Evolutionary conservation across 2,113 vertebrate genomes (phyloP).

Genomic region (Burhinus oedicnemus): DNA sequence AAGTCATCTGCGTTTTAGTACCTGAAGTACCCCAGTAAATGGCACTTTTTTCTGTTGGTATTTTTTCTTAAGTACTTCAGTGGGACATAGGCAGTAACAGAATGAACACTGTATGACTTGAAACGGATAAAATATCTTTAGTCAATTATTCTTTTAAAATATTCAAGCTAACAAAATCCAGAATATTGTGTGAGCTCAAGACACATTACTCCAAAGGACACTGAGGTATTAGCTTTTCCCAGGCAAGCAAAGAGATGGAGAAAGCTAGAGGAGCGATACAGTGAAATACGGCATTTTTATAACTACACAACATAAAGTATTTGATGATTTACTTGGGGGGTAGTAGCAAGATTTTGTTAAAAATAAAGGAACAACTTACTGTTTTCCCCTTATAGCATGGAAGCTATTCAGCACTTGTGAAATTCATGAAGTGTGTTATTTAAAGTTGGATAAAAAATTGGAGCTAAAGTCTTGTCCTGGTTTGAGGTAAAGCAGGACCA

Average conservation of each 20-base stretch:
- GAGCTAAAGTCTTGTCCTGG: fast-evolving
- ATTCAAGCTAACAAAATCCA: neutral
- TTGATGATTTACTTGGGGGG: neutral
- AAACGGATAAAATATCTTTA: neutral
- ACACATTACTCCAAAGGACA: neutral
- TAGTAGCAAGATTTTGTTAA: neutral
- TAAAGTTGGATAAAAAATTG: neutral
- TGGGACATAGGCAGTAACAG: neutral
- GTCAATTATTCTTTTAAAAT: neutral
- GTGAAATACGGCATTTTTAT: neutral
- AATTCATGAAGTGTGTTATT: fast-evolving
- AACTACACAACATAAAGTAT: neutral
- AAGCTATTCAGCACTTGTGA: neutral
- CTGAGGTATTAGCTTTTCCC: neutral
- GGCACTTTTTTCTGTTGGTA: neutral
- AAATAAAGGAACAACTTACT: neutral
- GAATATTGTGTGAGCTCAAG: neutral
- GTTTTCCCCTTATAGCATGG: neutral
- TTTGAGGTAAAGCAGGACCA: too few species aligned
- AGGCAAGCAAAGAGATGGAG: neutral
- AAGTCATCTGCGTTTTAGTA: neutral
- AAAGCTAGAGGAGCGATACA: neutral
- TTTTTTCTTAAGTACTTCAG: neutral
- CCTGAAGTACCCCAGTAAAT: neutral
- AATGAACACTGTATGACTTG: neutral